These are phyloP conservation scores for Drosophila formosana DNA, from an alignment of 2,888 invertebrate genomes.

Conservation along the genomic window DNA sequence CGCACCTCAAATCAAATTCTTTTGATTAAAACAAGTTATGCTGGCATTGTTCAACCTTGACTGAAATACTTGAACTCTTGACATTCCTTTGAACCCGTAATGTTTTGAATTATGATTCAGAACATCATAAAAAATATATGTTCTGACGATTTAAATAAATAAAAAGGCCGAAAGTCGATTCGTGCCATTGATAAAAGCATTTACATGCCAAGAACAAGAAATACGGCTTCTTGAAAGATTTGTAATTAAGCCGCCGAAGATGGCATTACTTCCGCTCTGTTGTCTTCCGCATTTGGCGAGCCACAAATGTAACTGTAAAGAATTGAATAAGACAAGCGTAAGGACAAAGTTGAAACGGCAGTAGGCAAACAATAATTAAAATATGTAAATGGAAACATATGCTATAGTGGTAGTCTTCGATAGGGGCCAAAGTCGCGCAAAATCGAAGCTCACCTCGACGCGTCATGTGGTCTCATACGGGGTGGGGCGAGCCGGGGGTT, in stretches of 20 bases:
- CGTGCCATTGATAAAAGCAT: constrained; percentile 27
- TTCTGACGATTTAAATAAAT: constrained; percentile 6
- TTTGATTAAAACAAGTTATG: constrained; percentile 43
- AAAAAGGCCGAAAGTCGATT: background rate
- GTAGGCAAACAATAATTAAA: constrained; percentile 58
- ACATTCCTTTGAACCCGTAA: constrained; percentile 22
- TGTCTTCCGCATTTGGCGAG: constrained; percentile 59
- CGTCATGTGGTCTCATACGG: constrained; percentile 23
- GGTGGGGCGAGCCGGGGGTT: background rate
- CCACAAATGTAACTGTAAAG: constrained; percentile 69
- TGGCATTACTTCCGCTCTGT: constrained; percentile 16
- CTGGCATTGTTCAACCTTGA: constrained; percentile 11
- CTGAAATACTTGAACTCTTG: constrained; percentile 24
- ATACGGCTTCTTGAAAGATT: constrained; percentile 14
- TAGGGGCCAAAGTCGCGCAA: constrained; percentile 75
- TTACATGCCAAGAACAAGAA: constrained; percentile 19
- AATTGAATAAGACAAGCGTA: constrained; percentile 11
- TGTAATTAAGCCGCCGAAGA: constrained; percentile 24
- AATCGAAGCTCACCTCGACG: constrained; percentile 56
- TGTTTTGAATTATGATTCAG: constrained; percentile 23
- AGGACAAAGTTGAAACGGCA: constrained; percentile 14
- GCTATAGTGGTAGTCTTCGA: constrained; percentile 14
- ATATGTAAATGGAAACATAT: constrained; percentile 72
- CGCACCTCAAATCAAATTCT: constrained; percentile 25
- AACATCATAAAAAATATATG: constrained; percentile 14